phyloP scores from a whole-genome alignment of 2,888 invertebrate genomes.

The Chrysomela aeneicollis region DNA sequence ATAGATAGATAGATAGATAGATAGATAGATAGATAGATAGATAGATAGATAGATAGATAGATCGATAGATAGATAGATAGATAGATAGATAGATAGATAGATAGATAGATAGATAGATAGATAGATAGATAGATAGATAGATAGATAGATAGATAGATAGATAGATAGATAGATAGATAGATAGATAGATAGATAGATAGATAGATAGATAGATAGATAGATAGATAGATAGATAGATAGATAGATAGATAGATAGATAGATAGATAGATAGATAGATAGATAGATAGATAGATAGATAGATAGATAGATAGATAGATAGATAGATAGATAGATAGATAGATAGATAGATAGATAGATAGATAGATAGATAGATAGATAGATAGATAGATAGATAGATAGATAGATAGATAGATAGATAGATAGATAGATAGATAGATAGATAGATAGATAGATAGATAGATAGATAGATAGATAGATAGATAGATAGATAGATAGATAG shows the following conservation, averaged over 20 bases:
- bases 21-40: slow-evolving; percentile 7
- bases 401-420: slow-evolving; percentile 11
- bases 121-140: slow-evolving; percentile 5
- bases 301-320: no score
- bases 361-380: slow-evolving; percentile 1
- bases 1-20: slow-evolving; percentile 11
- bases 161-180: slow-evolving; percentile 2
- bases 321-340: no score
- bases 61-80: slow-evolving; percentile 5
- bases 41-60: slow-evolving; percentile 11
- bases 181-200: slow-evolving; percentile 8
- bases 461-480: slow-evolving; percentile 11
- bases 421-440: slow-evolving; percentile 11
- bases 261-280: background rate
- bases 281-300: background rate
- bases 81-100: slow-evolving; percentile 11
- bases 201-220: background rate
- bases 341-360: no score
- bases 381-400: slow-evolving; percentile 11
- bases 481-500: slow-evolving; percentile 11
- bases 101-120: slow-evolving; percentile 11
- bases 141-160: slow-evolving; percentile 6
- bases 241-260: slow-evolving; percentile 2
- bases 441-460: slow-evolving; percentile 9
- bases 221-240: slow-evolving; percentile 1